phyloP scores from a whole-genome alignment of 2,797 vertebrate species.

The Fratercula arctica region DNA sequence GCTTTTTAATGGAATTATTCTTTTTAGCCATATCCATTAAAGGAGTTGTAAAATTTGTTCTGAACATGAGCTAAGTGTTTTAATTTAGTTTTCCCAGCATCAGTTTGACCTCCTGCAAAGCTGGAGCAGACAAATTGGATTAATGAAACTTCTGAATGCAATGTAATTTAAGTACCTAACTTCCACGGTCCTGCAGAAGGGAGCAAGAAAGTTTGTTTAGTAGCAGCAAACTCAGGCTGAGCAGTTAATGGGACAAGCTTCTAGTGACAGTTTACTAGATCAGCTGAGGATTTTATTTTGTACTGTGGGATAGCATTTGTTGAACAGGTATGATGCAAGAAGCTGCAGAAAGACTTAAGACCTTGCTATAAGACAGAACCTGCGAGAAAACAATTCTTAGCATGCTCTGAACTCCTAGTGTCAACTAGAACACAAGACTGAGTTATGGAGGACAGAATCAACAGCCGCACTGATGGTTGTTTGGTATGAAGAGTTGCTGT shows the following conservation, averaged over 20 bases:
- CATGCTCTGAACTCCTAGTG: neutral
- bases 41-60: neutral
- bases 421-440: neutral
- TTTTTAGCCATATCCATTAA: neutral
- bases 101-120: neutral
- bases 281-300: neutral
- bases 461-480: neutral
- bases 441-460: neutral
- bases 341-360: neutral
- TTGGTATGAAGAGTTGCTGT: constrained; percentile 48
- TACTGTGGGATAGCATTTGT: neutral
- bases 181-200: neutral
- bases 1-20: neutral
- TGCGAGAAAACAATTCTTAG: neutral
- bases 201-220: neutral
- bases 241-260: neutral
- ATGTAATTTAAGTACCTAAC: neutral
- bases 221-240: neutral
- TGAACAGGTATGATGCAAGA: neutral
- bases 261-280: neutral
- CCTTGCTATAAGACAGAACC: neutral
- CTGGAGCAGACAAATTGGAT: neutral
- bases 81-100: neutral
- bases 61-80: neutral
- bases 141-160: neutral